Evolutionary conservation across 1,140 invertebrate species (phyloP), one percentile per base, ranked within the genome.

Genomic region (Ceratosolen solmsi): DNA sequence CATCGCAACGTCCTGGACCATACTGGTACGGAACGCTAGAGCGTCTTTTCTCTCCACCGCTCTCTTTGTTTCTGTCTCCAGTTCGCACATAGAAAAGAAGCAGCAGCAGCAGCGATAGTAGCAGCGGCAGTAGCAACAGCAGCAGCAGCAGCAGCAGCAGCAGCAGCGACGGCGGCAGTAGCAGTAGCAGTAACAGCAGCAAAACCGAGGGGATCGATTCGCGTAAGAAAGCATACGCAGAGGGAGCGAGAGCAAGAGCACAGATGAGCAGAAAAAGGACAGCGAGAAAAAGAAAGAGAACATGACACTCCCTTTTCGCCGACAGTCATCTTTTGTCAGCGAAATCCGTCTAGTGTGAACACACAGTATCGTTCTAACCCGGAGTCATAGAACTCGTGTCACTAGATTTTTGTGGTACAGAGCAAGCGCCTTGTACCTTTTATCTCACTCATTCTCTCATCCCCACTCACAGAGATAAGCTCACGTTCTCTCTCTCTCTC

Each of bases 1-100:
- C 85, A 86, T 84, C 79, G 79, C 89, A 86, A 84, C 86, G 87
- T 84, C 86, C 88, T 87, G 90, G 89, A 87, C 89, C 90, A 87
- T 82, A 90, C 89, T 89, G 86, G 22, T 30, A 71, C 54, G 3
- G 51, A 8, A 17, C 22, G 25, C 11, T 1, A 38, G 46, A 17
- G 30, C 30, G 65, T 25, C n/a, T 30, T 54, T 38, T 7, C 36
- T 60, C 25, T 22, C 0, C 2, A 2, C 17, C 27, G 27, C 54
- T 75, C 49, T 73, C 71, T 54, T 15, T 56, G 25, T 51, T 41
- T 54, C 46, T 73, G 46, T 54, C 71, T 33, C 71, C 17, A 20
- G n/a, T 46, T 72, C 41, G 11, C 38, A 46, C 41, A 72, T 27
- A 72, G 3, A n/a, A 15, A 25, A 80, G 70, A 17, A 11, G 20